Conservation (phyloP, 2,888 invertebrate species). For the Maniola hyperantus region DNA sequence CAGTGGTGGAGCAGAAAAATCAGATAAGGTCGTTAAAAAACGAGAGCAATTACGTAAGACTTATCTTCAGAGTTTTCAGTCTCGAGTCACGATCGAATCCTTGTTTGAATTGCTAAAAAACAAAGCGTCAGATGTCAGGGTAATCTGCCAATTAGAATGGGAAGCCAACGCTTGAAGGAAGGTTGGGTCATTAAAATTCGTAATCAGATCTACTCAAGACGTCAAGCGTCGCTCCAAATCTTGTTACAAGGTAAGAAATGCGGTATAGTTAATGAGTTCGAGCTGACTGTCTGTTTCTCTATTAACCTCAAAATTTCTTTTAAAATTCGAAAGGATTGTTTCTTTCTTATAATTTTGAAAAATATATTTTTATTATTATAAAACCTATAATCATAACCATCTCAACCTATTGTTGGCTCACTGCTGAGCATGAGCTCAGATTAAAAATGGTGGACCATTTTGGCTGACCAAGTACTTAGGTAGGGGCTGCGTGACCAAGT, state of each 20-base stretch:
- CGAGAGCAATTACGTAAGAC: constrained; percentile 73
- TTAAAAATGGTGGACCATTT: too few species aligned
- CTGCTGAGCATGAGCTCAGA: too few species aligned
- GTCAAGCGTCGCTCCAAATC: constrained; percentile 3
- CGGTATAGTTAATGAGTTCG: too few species aligned
- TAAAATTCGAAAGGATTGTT: too few species aligned
- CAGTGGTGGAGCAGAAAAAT: constrained; percentile 62
- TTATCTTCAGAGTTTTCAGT: constrained; percentile 64
- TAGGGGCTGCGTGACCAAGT: too few species aligned
- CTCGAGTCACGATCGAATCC: constrained; percentile 52
- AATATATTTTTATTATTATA: too few species aligned
- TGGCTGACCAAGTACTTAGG: too few species aligned
- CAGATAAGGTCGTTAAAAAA: constrained; percentile 78
- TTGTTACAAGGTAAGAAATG: not conserved
- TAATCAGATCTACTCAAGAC: constrained; percentile 15
- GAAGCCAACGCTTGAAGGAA: constrained; percentile 50
- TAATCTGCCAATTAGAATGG: constrained; percentile 75
- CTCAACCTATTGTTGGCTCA: too few species aligned
- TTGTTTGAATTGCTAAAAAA: constrained; percentile 63
- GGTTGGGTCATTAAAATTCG: constrained; percentile 47
- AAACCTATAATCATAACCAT: too few species aligned
- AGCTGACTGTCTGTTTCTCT: too few species aligned
- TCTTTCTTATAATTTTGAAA: too few species aligned
- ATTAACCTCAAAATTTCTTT: too few species aligned
- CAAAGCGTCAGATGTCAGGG: constrained; percentile 59